Percentiles rank a stretch among this genome's conserved stretches.
Evolutionary conservation across 2,113 vertebrate species (phyloP).

Genomic region (Nothoprocta perdicaria): DNA sequence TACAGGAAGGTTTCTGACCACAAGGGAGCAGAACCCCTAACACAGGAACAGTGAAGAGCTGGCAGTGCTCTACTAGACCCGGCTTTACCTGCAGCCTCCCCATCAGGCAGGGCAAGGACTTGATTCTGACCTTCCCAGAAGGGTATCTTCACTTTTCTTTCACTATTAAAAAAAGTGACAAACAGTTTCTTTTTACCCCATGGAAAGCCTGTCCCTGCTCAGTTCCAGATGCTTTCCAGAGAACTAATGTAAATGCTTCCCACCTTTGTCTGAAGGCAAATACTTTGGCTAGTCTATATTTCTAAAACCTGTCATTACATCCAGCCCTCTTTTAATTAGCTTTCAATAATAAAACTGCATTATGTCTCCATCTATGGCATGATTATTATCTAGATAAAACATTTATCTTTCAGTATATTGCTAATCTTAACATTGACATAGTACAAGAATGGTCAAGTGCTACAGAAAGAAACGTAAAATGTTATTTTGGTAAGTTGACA

Average conservation of each 20-base stretch:
- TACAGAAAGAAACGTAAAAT: neutral
- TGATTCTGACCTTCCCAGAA: rapidly evolving
- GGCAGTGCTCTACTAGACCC: neutral
- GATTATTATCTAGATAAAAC: neutral
- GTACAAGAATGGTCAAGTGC: neutral
- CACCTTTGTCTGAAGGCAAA: neutral
- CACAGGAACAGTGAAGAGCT: neutral
- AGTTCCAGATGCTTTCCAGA: neutral
- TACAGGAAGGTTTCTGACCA: neutral
- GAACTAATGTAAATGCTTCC: neutral
- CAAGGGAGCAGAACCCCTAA: neutral
- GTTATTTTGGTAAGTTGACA: neutral
- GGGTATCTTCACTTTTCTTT: neutral
- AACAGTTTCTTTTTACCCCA: neutral
- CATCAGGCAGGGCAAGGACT: neutral
- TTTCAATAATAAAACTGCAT: neutral
- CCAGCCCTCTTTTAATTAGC: neutral
- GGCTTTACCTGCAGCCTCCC: neutral
- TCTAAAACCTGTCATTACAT: neutral
- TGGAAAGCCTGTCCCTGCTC: neutral
- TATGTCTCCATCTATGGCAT: neutral
- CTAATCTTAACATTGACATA: neutral
- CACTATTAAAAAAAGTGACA: neutral
- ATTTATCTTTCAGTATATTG: neutral
- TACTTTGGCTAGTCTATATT: neutral